Evolutionary conservation across 2,888 invertebrate species (phyloP).

Genomic region (Conomelus anceps): DNA sequence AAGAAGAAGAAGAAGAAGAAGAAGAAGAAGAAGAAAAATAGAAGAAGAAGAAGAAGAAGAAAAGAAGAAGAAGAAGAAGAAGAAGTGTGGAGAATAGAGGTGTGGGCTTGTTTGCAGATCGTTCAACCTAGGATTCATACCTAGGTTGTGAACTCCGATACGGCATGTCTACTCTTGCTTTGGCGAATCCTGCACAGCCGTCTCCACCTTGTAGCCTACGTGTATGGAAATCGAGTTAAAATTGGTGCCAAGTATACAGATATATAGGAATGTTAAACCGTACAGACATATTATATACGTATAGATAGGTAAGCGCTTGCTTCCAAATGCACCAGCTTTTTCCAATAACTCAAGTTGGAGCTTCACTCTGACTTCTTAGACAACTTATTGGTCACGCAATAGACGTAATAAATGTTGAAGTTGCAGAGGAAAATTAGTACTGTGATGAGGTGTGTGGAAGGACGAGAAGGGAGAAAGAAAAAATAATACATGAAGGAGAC

Average conservation of each 20-base stretch:
- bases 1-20: too few species aligned
- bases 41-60: too few species aligned
- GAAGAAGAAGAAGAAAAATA: too few species aligned
- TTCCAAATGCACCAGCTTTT: neutral
- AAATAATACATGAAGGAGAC: too few species aligned
- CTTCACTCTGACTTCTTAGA: neutral
- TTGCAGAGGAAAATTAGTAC: too few species aligned
- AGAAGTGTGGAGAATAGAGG: too few species aligned
- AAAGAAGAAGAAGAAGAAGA: too few species aligned
- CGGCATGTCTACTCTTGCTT: neutral
- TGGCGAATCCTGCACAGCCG: neutral
- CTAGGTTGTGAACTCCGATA: neutral
- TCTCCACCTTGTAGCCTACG: neutral
- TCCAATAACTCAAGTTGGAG: neutral
- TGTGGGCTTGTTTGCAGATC: neutral
- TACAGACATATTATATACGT: neutral
- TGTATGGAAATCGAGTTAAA: neutral
- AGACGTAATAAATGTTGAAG: too few species aligned
- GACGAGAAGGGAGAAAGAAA: too few species aligned
- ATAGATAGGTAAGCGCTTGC: neutral
- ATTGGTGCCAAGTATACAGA: neutral
- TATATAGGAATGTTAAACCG: neutral
- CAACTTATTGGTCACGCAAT: neutral
- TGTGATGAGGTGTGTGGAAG: too few species aligned
- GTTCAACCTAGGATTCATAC: neutral